Evolutionary conservation across 2,113 vertebrate genomes (phyloP).

Genomic region (Chaetodon trifascialis): DNA sequence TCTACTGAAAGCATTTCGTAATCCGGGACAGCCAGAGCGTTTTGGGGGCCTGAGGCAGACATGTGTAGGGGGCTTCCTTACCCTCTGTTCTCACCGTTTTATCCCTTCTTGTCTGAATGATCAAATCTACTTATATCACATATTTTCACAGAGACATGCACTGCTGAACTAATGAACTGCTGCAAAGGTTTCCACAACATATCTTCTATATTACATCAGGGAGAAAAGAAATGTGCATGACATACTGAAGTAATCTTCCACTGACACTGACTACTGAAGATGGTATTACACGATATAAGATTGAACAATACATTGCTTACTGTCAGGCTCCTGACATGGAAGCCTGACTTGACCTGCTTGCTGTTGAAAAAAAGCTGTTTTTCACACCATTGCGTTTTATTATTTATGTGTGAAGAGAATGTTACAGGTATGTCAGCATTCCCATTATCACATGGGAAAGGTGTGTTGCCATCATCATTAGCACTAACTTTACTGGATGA

Average conservation of each 20-base stretch:
- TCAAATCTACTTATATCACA: constrained; percentile 31
- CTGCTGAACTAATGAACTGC: constrained; percentile 34
- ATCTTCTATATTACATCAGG: constrained; percentile 7
- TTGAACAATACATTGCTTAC: background rate
- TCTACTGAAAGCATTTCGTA: constrained; percentile 65
- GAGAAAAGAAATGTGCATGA: constrained; percentile 10
- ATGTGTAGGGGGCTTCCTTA: background rate
- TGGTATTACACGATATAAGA: background rate
- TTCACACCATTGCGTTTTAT: constrained; percentile 9
- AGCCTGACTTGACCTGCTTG: background rate
- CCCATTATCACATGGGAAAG: constrained; percentile 3
- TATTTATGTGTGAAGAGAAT: constrained; percentile 17
- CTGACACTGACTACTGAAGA: background rate
- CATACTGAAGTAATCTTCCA: background rate
- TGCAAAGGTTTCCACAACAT: constrained; percentile 22
- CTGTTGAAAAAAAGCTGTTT: background rate
- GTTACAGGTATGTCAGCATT: constrained; percentile 13
- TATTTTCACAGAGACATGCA: constrained; percentile 25
- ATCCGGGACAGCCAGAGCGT: constrained; percentile 39
- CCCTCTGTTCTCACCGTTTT: constrained; percentile 23
- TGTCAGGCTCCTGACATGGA: background rate
- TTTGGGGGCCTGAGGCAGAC: constrained; percentile 40
- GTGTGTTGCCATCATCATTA: constrained; percentile 30
- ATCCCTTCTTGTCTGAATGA: constrained; percentile 43
- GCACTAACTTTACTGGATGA: constrained; percentile 14